phyloP scores from a whole-genome alignment of 2,113 vertebrate species.

The Promerops cafer region DNA sequence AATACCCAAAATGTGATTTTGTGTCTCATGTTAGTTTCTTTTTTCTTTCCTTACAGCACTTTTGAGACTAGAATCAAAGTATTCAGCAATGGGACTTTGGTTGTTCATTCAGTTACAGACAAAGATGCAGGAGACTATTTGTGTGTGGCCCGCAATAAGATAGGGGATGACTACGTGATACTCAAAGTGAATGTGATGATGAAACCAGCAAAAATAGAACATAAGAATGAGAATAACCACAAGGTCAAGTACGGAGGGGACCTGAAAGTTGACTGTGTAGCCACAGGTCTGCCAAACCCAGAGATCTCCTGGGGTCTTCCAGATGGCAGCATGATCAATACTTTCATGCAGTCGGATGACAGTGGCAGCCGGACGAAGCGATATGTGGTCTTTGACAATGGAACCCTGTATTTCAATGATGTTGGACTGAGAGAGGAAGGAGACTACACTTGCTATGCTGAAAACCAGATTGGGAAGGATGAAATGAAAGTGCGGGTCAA shows the following conservation, averaged over 20 bases:
- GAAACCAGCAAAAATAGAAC: conserved; percentile 84
- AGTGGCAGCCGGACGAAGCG: conserved; percentile 70
- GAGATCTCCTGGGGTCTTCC: conserved; percentile 90
- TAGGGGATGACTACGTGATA: conserved; percentile 82
- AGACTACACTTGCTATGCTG: conserved; percentile 89
- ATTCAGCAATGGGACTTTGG: conserved; percentile 82
- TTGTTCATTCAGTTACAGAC: conserved; percentile 79
- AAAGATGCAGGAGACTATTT: conserved; percentile 87
- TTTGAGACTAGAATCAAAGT: conserved; percentile 82
- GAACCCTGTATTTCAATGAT: conserved; percentile 85
- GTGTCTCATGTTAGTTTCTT: not conserved
- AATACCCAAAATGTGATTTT: not conserved
- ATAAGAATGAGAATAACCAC: conserved; percentile 74
- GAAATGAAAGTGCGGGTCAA: conserved; percentile 87
- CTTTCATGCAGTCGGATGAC: conserved; percentile 71
- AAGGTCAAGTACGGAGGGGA: conserved; percentile 79
- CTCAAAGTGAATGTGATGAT: conserved; percentile 83
- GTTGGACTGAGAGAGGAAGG: conserved; percentile 84
- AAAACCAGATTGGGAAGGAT: conserved; percentile 89
- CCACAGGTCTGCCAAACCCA: conserved; percentile 86
- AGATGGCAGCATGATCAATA: conserved; percentile 86
- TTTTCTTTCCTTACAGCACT: conserved; percentile 49
- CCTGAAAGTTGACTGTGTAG: conserved; percentile 88
- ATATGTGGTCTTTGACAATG: conserved; percentile 88
- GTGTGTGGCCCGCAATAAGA: conserved; percentile 86